Conservation (phyloP, 2,113 vertebrate genomes). For the Ancistrus triradiatus region DNA sequence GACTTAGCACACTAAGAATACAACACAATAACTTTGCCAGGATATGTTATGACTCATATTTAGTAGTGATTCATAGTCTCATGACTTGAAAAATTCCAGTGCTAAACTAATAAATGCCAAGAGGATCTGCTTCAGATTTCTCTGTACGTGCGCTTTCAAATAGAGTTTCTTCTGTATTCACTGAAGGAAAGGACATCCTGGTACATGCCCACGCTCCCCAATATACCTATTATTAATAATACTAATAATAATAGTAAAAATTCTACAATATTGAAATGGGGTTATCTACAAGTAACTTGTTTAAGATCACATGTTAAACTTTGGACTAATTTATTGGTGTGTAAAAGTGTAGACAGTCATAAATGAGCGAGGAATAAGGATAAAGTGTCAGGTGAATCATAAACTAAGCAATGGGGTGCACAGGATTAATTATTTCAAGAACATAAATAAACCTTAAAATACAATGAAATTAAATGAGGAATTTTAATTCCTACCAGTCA, state of each 20-base stretch:
- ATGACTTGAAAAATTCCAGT: slow-evolving; percentile 38
- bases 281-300: background rate
- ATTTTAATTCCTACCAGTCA: too few relatives aligned
- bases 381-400: slow-evolving; percentile 33
- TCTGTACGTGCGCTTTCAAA: background rate
- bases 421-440: too few relatives aligned
- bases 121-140: too few relatives aligned
- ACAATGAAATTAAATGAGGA: too few relatives aligned
- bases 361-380: slow-evolving; percentile 24
- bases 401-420: slow-evolving; percentile 24
- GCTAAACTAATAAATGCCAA: too few relatives aligned
- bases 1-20: too few relatives aligned
- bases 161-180: too few relatives aligned
- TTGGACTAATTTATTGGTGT: slow-evolving; percentile 30
- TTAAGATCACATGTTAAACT: slow-evolving; percentile 7
- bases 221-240: too few relatives aligned
- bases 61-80: slow-evolving; percentile 54
- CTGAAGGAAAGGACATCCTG: too few relatives aligned
- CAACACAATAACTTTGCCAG: too few relatives aligned
- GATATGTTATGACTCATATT: slow-evolving; percentile 34
- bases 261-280: background rate
- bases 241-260: background rate
- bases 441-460: too few relatives aligned
- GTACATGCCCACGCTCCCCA: too few relatives aligned
- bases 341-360: slow-evolving; percentile 20